Evolutionary conservation across 2,797 vertebrate genomes (phyloP).

Genomic region (Knipowitschia caucasica): DNA sequence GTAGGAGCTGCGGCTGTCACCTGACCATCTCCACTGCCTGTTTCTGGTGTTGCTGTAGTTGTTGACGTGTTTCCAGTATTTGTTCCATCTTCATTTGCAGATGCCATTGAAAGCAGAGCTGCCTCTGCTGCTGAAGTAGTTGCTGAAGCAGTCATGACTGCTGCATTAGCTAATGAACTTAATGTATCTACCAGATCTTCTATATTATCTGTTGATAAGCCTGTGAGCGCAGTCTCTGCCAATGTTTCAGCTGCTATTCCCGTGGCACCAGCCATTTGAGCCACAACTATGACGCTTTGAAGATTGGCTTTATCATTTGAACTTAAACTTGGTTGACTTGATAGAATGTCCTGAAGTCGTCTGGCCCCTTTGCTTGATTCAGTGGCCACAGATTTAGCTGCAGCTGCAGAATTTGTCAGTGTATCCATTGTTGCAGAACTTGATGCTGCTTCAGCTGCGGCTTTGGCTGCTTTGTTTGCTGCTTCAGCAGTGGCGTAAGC

Average conservation of each 20-base stretch:
- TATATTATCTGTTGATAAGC: not conserved
- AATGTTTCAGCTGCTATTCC: not conserved
- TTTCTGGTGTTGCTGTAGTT: not conserved
- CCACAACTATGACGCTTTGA: not conserved
- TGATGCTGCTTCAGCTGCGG: not conserved
- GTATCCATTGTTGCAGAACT: not conserved
- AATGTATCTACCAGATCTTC: not conserved
- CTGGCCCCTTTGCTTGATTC: not conserved
- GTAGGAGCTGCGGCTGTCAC: slow-evolving; percentile 3
- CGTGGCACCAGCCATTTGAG: slow-evolving; percentile 4
- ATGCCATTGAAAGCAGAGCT: fast-evolving
- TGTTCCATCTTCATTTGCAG: not conserved
- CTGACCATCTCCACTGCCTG: not conserved
- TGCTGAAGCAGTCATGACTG: not conserved
- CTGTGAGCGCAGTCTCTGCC: not conserved
- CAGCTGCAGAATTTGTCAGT: fast-evolving
- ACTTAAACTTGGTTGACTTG: fast-evolving
- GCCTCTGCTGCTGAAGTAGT: not conserved
- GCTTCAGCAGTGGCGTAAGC: not conserved
- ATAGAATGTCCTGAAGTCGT: not conserved
- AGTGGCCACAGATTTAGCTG: not conserved
- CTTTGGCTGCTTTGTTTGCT: not conserved
- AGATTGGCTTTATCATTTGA: not conserved
- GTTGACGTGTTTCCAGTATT: not conserved
- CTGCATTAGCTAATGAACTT: not conserved